Percentiles rank a stretch among this genome's conserved stretches.
Conservation (phyloP, 2,888 invertebrate species). For the Nomada fabriciana region DNA sequence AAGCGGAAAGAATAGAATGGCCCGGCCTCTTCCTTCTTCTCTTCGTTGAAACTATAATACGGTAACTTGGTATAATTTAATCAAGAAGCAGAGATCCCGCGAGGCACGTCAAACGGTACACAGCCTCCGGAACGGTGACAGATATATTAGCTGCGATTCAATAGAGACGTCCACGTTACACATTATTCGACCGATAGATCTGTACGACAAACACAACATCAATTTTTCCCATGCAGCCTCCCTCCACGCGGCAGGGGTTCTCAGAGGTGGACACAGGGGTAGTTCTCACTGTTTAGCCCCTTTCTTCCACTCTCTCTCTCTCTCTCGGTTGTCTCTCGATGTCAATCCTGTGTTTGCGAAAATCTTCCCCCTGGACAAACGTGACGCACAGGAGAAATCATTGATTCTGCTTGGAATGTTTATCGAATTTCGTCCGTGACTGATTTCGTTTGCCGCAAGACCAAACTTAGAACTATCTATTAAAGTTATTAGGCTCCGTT, state of each 20-base stretch:
- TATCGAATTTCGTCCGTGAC: conserved; percentile 42
- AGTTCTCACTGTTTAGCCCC: conserved; percentile 2
- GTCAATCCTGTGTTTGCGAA: conserved; percentile 57
- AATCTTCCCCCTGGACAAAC: conserved; percentile 68
- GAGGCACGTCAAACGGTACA: conserved; percentile 77
- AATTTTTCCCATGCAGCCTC: conserved; percentile 83
- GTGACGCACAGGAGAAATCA: conserved; percentile 63
- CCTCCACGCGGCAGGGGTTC: conserved; percentile 73
- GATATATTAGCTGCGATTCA: conserved; percentile 83
- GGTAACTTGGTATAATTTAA: conserved; percentile 79
- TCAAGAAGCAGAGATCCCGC: conserved; percentile 71
- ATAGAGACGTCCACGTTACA: conserved; percentile 82
- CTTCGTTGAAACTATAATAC: neutral
- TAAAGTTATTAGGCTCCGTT: neutral
- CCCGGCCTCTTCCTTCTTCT: neutral
- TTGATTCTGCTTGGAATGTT: conserved; percentile 59
- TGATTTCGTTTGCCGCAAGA: conserved; percentile 1
- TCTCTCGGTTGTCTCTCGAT: conserved; percentile 13
- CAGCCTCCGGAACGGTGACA: conserved; percentile 74
- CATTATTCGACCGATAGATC: conserved; percentile 83
- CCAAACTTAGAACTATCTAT: neutral
- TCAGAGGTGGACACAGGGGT: conserved; percentile 61
- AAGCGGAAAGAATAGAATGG: conserved; percentile 22
- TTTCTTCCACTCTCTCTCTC: neutral
- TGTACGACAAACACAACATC: conserved; percentile 83